phyloP scores from a whole-genome alignment of 1,140 invertebrate genomes.

The Drosophila subpulchrella region DNA sequence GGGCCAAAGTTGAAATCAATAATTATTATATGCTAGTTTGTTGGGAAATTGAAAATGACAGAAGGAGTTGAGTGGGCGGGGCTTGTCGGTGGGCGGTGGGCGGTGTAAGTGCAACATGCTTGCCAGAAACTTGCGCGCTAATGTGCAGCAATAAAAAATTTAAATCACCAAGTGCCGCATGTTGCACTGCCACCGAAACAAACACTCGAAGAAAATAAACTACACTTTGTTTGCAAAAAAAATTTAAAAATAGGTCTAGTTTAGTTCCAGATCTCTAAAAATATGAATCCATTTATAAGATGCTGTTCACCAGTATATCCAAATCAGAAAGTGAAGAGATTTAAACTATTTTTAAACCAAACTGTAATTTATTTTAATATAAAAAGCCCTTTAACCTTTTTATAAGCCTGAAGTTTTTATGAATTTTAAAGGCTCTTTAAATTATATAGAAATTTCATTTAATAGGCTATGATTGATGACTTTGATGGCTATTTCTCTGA shows the following conservation, averaged over 20 bases:
- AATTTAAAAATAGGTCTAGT: too few species aligned
- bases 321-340: too few species aligned
- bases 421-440: too few species aligned
- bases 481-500: background rate
- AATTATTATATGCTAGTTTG: constrained; percentile 72
- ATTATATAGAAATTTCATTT: too few species aligned
- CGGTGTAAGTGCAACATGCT: constrained; percentile 58
- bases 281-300: too few species aligned
- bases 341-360: too few species aligned
- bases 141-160: constrained; percentile 76
- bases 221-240: too few species aligned
- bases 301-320: too few species aligned
- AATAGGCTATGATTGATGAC: background rate
- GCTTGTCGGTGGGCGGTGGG: background rate
- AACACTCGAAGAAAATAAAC: constrained; percentile 18
- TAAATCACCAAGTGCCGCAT: constrained; percentile 65
- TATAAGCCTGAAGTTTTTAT: too few species aligned
- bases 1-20: constrained; percentile 74
- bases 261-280: too few species aligned
- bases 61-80: background rate
- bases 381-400: too few species aligned
- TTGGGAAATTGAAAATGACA: constrained; percentile 44
- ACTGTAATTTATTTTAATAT: too few species aligned
- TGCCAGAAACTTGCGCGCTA: constrained; percentile 78
- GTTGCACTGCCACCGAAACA: constrained; percentile 47